Evolutionary conservation across 2,797 vertebrate genomes (phyloP).

Genomic region (Bryconaethiops microstoma): DNA sequence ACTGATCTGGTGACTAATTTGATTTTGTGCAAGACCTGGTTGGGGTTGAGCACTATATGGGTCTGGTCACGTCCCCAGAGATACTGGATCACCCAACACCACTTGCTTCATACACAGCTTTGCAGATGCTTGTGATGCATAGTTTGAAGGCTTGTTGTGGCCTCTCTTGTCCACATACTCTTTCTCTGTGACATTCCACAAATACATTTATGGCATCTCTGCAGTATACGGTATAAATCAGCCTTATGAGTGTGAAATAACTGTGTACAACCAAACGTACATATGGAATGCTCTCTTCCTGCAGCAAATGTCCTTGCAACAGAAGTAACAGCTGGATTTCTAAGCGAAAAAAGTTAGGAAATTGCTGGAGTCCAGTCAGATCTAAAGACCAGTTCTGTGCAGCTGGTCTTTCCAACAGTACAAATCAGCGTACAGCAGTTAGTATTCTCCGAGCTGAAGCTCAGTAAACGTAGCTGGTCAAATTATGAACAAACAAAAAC

Average conservation of each 20-base stretch:
- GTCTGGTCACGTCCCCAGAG: background rate
- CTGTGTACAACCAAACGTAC: too few species aligned
- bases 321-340: too few species aligned
- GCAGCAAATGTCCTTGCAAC: too few species aligned
- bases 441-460: background rate
- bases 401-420: too few species aligned
- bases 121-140: background rate
- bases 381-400: too few species aligned
- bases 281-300: too few species aligned
- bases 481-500: constrained; percentile 15
- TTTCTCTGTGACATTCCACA: background rate
- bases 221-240: background rate
- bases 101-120: background rate
- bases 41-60: background rate
- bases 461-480: background rate
- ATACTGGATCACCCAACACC: background rate
- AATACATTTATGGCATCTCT: background rate
- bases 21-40: background rate
- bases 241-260: too few species aligned
- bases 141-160: background rate
- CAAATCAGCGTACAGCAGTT: too few species aligned
- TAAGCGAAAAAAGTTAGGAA: too few species aligned
- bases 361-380: too few species aligned
- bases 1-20: background rate
- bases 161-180: background rate